Evolutionary conservation across 2,888 invertebrate genomes (phyloP), one percentile per base, ranked within the genome.

Genomic region (Glaucopsyche alexis): DNA sequence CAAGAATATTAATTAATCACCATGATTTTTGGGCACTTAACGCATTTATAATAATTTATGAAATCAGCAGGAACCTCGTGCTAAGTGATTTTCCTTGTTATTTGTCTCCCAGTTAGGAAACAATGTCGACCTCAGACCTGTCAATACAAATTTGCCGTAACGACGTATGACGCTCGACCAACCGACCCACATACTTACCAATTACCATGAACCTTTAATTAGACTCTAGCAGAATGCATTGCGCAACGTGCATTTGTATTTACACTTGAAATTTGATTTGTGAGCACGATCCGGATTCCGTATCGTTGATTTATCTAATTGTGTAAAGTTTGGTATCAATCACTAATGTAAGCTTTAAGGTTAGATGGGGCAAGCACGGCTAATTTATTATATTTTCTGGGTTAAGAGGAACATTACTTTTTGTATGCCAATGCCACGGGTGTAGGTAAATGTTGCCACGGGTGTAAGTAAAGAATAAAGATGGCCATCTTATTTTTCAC

Each of bases 141-240:
- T 72, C 67, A 72, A 72, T 72, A 67, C 72, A 72, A 72, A 72
- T 72, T 71, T 72, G 72, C 72, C 40, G 42, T 55, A 72, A 72
- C 67, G 72, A 72, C 52, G 49, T 19, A 7, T 19, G 16, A 40
- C 4, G 40, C 9, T 7, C 42, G 40, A 5, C 42, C 75, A 67
- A 79, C 81, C 84, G 85, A 82, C 84, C 83, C 80, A 85, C 82
- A 84, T 84, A 82, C 81, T 82, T 79, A 79, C 79, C 82, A 82
- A 81, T 82, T 79, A 79, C 79, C 82, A 83, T 82, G 82, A 84
- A 83, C 85, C 84, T 86, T 85, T 88, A 88, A 89, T 88, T 89
- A 87, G 86, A 86, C 79, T 79, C 80, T 69, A 47, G 69, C 79
- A 81, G 81, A 83, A 78, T 80, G 80, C 77, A 79, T 66, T 72